Base-by-base conservation (phyloP, 2,888 invertebrate species). In the Drosophila percnosoma region DNA sequence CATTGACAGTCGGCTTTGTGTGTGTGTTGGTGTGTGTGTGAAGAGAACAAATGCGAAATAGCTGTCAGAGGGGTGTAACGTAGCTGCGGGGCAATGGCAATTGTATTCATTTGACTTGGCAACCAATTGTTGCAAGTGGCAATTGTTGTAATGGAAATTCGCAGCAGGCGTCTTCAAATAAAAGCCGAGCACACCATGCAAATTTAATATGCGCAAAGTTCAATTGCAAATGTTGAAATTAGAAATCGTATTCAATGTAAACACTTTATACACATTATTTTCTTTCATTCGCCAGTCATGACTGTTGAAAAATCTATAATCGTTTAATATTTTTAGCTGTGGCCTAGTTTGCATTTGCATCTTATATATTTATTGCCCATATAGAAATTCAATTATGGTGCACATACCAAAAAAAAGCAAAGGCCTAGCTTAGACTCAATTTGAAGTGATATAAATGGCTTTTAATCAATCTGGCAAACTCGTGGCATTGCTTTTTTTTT, bases 81-180 rank as follows among this genome's bases (percentile, higher is more conserved):
- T 10, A 13, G 40, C 24, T 21, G 24, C 24, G 68, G 58, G 68
- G 54, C 52, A 66, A 71, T 69, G 87, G 75, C 84, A 85, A 89
- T 85, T 85, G 84, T 89, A 81, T 89, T 89, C 84, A 89, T 85
- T 85, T 85, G 84, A 84, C 79, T 89, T 78, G 85, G 85, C 73
- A 86, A 87, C 89, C 84, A 89, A 87, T 85, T 87, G 84, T 81
- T 89, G 82, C 82, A 82, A 82, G 74, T 78, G 82, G 55, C 82
- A 82, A 73, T 87, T 87, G 75, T 74, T 81, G 89, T 79, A 84
- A 85, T 89, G 83, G 83, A 86, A 89, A 68, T 83, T 86, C 78
- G 70, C 75, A 75, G 83, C 87, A 88, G 80, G 61, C 89, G 62
- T 83, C 83, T 74, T 72, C 82, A 79, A 74, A 78, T 66, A 69